Conservation (phyloP, 2,113 vertebrate species). For the Ictalurus punctatus region DNA sequence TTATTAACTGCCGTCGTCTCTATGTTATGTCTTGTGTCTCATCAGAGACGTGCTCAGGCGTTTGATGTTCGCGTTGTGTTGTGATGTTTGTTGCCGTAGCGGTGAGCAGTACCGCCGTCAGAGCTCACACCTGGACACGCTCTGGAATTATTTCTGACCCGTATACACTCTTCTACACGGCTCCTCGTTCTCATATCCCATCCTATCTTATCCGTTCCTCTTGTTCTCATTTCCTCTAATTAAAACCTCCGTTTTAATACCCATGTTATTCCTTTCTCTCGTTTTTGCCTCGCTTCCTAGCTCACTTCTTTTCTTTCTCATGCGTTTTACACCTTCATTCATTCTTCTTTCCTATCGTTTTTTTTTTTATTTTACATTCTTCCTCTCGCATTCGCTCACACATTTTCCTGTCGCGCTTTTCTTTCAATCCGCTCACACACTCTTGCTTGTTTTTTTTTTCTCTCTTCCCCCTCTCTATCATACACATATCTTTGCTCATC, state of each 20-base stretch:
- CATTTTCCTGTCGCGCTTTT: not conserved
- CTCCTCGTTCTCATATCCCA: not conserved
- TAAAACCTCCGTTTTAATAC: not conserved
- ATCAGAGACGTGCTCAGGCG: conserved; percentile 31
- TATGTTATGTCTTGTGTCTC: not conserved
- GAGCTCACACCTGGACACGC: conserved; percentile 18
- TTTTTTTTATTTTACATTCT: not conserved
- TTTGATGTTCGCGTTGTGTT: conserved; percentile 23
- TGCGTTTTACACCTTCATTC: not conserved
- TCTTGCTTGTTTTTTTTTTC: not conserved
- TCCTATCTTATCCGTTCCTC: not conserved
- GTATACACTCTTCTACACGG: not conserved
- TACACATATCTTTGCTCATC: not conserved
- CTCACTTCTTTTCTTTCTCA: not conserved
- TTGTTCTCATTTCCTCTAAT: conserved; percentile 17
- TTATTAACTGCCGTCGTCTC: not conserved
- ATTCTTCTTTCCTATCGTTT: not conserved
- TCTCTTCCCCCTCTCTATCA: not conserved
- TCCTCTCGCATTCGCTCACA: not conserved
- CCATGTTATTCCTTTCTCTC: not conserved
- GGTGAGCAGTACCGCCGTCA: conserved; percentile 31
- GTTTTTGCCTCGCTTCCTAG: no score
- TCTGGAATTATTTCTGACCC: conserved; percentile 20
- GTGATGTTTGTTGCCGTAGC: conserved; percentile 21
- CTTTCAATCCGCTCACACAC: not conserved